Conservation (phyloP, 2,113 vertebrate genomes). For the Chelonoidis abingdonii region DNA sequence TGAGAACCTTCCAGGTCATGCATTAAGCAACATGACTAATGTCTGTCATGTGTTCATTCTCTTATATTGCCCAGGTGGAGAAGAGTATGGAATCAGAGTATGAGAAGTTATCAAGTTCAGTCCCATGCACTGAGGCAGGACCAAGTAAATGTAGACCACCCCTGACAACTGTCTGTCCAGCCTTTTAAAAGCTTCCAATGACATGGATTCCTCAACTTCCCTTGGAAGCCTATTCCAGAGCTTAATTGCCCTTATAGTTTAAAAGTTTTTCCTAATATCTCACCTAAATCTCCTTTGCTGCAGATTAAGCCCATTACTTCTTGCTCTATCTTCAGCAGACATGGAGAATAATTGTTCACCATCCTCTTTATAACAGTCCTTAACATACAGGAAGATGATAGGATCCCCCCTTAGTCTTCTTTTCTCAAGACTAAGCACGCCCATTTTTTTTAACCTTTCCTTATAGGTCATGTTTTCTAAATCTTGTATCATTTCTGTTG, state of each 20-base stretch:
- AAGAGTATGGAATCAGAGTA: background rate
- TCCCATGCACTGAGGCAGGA: background rate
- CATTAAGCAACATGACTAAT: background rate
- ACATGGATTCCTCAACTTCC: background rate
- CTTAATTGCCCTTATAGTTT: background rate
- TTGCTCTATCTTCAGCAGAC: background rate
- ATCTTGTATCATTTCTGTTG: background rate
- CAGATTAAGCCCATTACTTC: background rate
- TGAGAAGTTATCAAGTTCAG: background rate
- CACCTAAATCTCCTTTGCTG: background rate
- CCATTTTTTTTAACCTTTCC: background rate
- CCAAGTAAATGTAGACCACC: background rate
- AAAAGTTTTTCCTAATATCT: background rate
- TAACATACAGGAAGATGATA: background rate
- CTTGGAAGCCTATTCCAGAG: background rate
- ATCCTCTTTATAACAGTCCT: background rate
- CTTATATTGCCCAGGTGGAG: background rate
- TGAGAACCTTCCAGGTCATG: background rate
- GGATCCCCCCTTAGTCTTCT: background rate
- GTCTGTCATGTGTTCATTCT: background rate
- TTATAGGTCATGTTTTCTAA: background rate
- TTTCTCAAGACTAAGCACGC: background rate
- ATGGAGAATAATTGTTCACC: background rate
- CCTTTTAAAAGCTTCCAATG: background rate
- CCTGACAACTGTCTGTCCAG: background rate